Evolutionary conservation across 2,797 vertebrate species (phyloP).

Genomic region (Karalla daura): DNA sequence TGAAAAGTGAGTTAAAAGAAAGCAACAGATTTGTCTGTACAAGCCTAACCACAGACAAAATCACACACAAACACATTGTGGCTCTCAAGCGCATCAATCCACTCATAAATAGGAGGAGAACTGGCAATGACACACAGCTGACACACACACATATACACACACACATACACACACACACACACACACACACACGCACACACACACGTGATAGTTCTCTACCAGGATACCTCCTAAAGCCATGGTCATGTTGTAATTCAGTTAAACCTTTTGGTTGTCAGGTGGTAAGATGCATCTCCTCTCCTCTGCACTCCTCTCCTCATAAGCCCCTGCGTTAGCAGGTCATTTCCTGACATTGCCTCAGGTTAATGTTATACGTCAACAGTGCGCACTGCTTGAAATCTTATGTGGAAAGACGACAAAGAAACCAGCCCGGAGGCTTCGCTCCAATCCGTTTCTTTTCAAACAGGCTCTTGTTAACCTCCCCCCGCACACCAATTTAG

Average conservation of each 20-base stretch:
- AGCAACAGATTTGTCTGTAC: not conserved
- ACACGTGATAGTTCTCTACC: not conserved
- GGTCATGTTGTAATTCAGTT: not conserved
- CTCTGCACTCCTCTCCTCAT: too few species aligned
- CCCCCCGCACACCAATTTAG: too few species aligned
- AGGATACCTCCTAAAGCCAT: not conserved
- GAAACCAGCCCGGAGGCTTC: too few species aligned
- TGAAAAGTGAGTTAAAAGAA: not conserved
- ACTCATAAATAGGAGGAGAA: conserved; percentile 15
- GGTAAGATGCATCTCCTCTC: not conserved
- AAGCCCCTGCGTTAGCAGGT: not conserved
- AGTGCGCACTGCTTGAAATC: too few species aligned
- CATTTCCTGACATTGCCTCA: not conserved
- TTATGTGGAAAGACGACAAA: too few species aligned
- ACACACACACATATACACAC: conserved; percentile 27
- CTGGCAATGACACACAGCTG: conserved; percentile 44
- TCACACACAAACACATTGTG: not conserved
- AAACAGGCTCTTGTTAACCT: too few species aligned
- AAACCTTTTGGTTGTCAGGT: not conserved
- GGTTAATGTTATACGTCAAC: too few species aligned
- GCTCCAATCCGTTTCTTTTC: too few species aligned
- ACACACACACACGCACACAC: conserved; percentile 1
- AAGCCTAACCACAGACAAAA: conserved; percentile 1
- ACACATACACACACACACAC: not conserved
- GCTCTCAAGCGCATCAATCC: not conserved